Percentiles rank a stretch among this genome's conserved stretches.
These are phyloP conservation scores for Neuroscelio doddi DNA, from an alignment of 2,888 invertebrate genomes.

Conservation along the genomic window DNA sequence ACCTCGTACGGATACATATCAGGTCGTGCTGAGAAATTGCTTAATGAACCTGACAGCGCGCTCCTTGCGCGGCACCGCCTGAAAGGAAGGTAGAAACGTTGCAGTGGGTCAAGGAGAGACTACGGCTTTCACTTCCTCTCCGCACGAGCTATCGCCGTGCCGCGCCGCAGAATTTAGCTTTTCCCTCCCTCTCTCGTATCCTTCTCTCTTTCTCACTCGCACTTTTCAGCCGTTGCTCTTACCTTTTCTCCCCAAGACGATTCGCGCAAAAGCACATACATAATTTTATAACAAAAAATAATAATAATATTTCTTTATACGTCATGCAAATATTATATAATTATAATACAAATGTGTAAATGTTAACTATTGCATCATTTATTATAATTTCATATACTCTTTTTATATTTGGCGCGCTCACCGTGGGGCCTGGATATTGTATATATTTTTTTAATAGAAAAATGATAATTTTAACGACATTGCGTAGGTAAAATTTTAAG, in stretches of 20 bases:
- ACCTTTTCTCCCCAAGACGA: neutral
- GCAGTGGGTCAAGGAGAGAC: constrained; percentile 72
- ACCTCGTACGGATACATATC: constrained; percentile 35
- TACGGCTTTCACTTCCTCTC: constrained; percentile 72
- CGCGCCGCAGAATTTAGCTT: constrained; percentile 43
- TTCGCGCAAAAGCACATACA: too few species aligned
- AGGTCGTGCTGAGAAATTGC: constrained; percentile 63
- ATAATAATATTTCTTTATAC: too few species aligned
- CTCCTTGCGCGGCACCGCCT: constrained; percentile 59
- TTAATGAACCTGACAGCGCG: constrained; percentile 67
- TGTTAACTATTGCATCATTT: too few species aligned
- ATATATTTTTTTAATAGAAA: too few species aligned
- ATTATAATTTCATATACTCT: too few species aligned
- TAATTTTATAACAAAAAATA: too few species aligned
- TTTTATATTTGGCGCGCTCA: too few species aligned
- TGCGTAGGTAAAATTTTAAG: too few species aligned
- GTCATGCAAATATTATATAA: too few species aligned
- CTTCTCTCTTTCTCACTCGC: constrained; percentile 25
- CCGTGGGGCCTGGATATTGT: too few species aligned
- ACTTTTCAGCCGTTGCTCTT: constrained; percentile 1
- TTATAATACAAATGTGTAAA: too few species aligned
- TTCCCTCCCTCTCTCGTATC: constrained; percentile 38
- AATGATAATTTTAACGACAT: too few species aligned
- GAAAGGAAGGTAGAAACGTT: constrained; percentile 72
- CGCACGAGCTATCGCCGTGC: constrained; percentile 55